phyloP scores from a whole-genome alignment of 2,888 invertebrate genomes.

The Melinaea menophilus region DNA sequence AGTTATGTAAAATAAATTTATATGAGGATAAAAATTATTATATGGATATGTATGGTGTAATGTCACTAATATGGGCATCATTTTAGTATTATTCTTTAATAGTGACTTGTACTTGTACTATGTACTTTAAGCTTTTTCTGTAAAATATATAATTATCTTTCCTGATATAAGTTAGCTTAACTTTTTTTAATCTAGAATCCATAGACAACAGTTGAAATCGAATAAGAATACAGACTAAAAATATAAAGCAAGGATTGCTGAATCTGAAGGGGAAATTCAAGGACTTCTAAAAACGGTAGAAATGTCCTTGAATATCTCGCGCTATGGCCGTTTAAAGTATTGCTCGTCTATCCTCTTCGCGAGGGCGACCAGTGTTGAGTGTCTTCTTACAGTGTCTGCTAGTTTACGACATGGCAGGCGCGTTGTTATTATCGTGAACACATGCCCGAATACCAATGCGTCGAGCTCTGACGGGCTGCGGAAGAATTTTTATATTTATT shows the following conservation, averaged over 20 bases:
- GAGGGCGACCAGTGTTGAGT: conserved; percentile 87
- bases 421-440: conserved; percentile 96
- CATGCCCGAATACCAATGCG: conserved; percentile 96
- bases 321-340: conserved; percentile 82
- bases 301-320: conserved; percentile 68
- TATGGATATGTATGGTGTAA: too few species aligned
- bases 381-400: conserved; percentile 87
- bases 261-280: conserved; percentile 42
- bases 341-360: conserved; percentile 90
- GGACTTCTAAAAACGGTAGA: conserved; percentile 66
- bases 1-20: too few species aligned
- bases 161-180: too few species aligned
- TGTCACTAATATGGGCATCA: too few species aligned
- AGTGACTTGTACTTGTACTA: too few species aligned
- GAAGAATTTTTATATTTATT: conserved; percentile 32
- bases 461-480: conserved; percentile 95
- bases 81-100: too few species aligned
- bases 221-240: not conserved
- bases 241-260: not conserved
- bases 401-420: conserved; percentile 89
- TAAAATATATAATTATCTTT: too few species aligned
- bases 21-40: too few species aligned
- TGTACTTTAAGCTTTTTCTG: too few species aligned
- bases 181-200: not conserved
- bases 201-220: not conserved